Conservation (phyloP, 2,888 invertebrate species). For the Apotomis turbidana region DNA sequence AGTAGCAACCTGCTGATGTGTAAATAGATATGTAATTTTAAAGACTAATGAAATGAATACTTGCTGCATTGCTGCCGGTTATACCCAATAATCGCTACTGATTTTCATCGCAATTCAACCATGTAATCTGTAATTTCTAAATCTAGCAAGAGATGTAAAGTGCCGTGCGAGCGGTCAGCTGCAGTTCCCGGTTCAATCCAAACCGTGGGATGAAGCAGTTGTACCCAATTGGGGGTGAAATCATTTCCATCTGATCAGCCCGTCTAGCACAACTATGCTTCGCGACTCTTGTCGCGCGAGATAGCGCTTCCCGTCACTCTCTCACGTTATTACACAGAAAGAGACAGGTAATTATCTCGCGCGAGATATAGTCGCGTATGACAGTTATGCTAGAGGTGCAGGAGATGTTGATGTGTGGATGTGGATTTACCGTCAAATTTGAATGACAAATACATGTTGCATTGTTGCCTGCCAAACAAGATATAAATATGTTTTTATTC, state of each 20-base stretch:
- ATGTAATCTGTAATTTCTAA: constrained; percentile 5
- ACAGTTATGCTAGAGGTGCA: not conserved
- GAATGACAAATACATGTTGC: not conserved
- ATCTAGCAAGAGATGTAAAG: not conserved
- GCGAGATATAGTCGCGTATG: too few relatives aligned
- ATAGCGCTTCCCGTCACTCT: too few relatives aligned
- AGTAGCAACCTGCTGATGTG: too few relatives aligned
- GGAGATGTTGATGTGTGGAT: constrained; percentile 17
- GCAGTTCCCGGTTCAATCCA: constrained; percentile 1
- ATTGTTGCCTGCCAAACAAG: not conserved
- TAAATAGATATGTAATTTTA: too few relatives aligned
- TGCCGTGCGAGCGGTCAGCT: constrained; percentile 16
- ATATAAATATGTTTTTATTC: too few relatives aligned
- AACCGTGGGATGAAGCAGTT: constrained; percentile 46
- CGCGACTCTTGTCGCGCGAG: too few relatives aligned
- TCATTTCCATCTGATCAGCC: constrained; percentile 44
- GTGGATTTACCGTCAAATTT: not conserved
- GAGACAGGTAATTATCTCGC: too few relatives aligned
- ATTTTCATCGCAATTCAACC: not conserved
- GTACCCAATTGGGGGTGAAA: constrained; percentile 50
- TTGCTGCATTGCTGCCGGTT: too few relatives aligned
- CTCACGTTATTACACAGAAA: too few relatives aligned
- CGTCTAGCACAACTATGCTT: too few relatives aligned
- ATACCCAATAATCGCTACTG: too few relatives aligned
- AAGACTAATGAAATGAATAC: too few relatives aligned